These are phyloP conservation scores for Ctenopoma multispine DNA, from an alignment of 2,797 vertebrate genomes.

Conservation along the genomic window DNA sequence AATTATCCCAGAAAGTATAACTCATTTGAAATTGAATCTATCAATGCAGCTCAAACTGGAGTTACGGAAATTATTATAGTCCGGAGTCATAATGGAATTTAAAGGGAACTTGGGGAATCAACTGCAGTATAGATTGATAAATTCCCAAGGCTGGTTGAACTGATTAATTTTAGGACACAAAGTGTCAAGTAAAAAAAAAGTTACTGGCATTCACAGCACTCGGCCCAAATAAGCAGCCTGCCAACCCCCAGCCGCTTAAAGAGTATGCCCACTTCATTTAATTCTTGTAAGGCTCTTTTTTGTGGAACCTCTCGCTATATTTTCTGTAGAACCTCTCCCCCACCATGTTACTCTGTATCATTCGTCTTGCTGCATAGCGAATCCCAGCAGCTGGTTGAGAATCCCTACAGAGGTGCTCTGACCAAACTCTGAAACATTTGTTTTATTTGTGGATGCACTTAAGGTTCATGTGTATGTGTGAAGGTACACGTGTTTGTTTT, in stretches of 20 bases:
- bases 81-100: too few species aligned
- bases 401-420: constrained; percentile 65
- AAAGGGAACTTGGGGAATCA: not conserved
- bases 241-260: constrained; percentile 30
- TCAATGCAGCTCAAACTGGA: too few species aligned
- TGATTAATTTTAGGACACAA: not conserved
- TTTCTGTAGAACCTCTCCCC: constrained; percentile 34
- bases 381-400: constrained; percentile 59
- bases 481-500: not conserved
- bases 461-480: not conserved
- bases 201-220: constrained; percentile 29
- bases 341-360: constrained; percentile 47
- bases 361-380: constrained; percentile 70
- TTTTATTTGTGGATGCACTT: constrained; percentile 1
- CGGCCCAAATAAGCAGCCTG: constrained; percentile 29
- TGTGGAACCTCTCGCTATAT: constrained; percentile 5
- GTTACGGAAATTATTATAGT: too few species aligned
- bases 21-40: too few species aligned
- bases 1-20: not conserved
- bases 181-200: not conserved
- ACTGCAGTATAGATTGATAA: not conserved
- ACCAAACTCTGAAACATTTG: constrained; percentile 50
- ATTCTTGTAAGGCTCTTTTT: constrained; percentile 20
- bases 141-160: not conserved
- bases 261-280: constrained; percentile 33